Conservation (phyloP, 1,140 invertebrate species). For the Hylaeus anthracinus region DNA sequence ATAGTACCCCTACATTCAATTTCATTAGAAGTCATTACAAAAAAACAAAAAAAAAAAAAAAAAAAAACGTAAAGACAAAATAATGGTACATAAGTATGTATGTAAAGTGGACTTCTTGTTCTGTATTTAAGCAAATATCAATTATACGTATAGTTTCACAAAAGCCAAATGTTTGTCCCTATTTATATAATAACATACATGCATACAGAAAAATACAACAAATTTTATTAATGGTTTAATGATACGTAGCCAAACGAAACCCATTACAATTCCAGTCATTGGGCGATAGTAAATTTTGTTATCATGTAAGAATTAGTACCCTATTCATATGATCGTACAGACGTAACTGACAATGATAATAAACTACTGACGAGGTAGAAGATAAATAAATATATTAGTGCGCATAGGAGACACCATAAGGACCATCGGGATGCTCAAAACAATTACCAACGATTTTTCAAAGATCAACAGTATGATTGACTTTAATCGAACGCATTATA, state of each 20-base stretch:
- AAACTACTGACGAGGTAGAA: background rate
- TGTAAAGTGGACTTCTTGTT: background rate
- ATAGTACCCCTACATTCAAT: conserved; percentile 18
- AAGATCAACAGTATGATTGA: background rate
- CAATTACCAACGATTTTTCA: background rate
- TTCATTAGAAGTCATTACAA: conserved; percentile 12
- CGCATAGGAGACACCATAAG: background rate
- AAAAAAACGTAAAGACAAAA: background rate
- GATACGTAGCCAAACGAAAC: background rate
- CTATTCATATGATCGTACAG: background rate
- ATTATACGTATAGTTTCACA: background rate
- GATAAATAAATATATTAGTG: background rate
- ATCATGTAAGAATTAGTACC: background rate
- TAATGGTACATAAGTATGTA: background rate
- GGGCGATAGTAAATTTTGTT: conserved; percentile 2
- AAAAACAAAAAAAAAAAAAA: background rate
- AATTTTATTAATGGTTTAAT: conserved; percentile 6
- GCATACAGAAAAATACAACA: conserved; percentile 38
- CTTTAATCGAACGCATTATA: background rate
- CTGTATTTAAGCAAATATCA: conserved; percentile 9
- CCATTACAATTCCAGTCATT: background rate
- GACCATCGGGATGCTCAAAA: background rate
- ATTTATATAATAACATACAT: conserved; percentile 24
- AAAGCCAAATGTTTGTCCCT: conserved; percentile 9
- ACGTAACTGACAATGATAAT: background rate